Evolutionary conservation across 2,113 vertebrate species (phyloP), one percentile per base, ranked within the genome.

Genomic region (Dendropsophus ebraccatus): DNA sequence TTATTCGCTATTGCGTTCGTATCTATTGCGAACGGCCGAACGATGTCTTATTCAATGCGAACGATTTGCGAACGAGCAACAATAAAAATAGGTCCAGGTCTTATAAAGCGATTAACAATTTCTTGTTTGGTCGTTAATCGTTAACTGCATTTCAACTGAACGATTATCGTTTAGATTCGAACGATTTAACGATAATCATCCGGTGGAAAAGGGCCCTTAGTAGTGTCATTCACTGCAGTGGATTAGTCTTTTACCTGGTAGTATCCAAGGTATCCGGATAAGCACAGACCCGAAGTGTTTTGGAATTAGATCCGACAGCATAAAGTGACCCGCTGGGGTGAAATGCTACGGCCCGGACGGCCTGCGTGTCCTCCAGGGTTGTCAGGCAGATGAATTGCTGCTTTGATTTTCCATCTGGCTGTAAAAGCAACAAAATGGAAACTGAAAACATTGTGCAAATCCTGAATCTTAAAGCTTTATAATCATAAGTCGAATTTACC

Each of bases 251-350:
- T 82, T 90, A 98, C 98, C 96, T 96, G 90, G 93, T 96, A 89
- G 93, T 86, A 87, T 93, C 93, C 54, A 93, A 93, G 23, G 93
- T 91, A 56, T 97, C 96, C 73, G 97, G 96, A 89, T 99, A 99
- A 81, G 95, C 95, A 90, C 98, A 99, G 16, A 99, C 97, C 88
- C 98, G 93, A 88, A 99, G 91, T 7, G 97, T 98, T 95, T 99
- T 99, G 5, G 98, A 99, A 92, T 99, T 99, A 87, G 98, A 99
- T 86, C 98, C 98, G 2, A 99, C 95, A 49, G 98, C 97, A 84
- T 97, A 99, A n/a, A 99, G 93, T 8, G 90, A 92, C 70, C 98
- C 98, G 62, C 95, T 93, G n/a, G 98, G 97, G 91, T 99, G 97
- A 92, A 99, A 99, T 88, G 98, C 97, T 88, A 99, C 97, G 0